Base-by-base conservation (phyloP, 1,140 invertebrate genomes). In the Luehdorfia chinensis region DNA sequence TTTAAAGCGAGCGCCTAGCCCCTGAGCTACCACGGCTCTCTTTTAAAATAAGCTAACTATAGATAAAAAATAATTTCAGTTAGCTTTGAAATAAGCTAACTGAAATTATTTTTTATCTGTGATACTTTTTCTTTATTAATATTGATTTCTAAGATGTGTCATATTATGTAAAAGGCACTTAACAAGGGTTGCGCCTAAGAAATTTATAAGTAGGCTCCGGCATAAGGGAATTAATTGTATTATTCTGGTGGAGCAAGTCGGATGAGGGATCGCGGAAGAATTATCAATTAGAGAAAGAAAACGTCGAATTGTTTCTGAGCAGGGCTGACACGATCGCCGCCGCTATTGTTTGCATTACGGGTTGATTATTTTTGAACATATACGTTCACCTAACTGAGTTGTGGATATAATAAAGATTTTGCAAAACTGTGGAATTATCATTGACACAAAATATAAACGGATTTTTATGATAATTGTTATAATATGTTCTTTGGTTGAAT, bases 211-310 rank as follows among this genome's bases (percentile, higher is more conserved):
- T 74, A 73, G n/a, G 66, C 51, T 55, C 53, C 58, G 64, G 63
- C 75, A 75, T 73, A 66, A 75, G 81, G 74, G 84, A 86, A 87
- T 86, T 87, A 87, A 87, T 86, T 84, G 79, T 86, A 84, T 87
- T 87, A 87, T 84, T 84, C 68, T 76, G 71, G 62, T 55, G 66
- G 28, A 43, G 53, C 57, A 53, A 50, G 55, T 52, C 57, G 62
- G 70, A 78, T 78, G 75, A 80, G 77, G 73, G 78, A 76, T 77
- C 75, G 74, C 66, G 71, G 75, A 81, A 78, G 81, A 86, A 86
- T 87, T 85, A 85, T 85, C 84, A 87, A 86, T 86, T 85, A 84
- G 69, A 80, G 68, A 77, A 83, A 79, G 75, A 84, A 75, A 71
- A 83, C 61, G 65, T 39, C 55, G 62, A 53, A 57, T 46, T 58